A percentile compares a stretch with the other conserved stretches of the same genome.
Evolutionary conservation across 2,888 invertebrate species (phyloP).

Genomic region (Hesperia comma): DNA sequence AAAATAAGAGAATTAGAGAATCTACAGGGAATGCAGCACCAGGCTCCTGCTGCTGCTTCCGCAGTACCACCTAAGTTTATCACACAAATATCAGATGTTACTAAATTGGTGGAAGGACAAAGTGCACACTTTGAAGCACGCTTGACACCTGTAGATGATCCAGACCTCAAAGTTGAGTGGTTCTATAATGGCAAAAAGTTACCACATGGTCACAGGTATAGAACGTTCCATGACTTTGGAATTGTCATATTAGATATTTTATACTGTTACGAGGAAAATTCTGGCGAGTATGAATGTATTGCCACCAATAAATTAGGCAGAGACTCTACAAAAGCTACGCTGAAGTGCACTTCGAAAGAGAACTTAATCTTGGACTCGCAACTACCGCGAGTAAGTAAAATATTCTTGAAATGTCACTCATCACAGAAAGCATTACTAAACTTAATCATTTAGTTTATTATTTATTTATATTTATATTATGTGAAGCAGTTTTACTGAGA

Average conservation of each 20-base stretch:
- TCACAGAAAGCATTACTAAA: too few relatives aligned
- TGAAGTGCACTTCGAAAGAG: constrained; percentile 94
- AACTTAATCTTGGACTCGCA: constrained; percentile 96
- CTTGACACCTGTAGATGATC: constrained; percentile 96
- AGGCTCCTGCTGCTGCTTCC: constrained; percentile 86
- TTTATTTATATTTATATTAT: too few relatives aligned
- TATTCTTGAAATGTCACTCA: too few relatives aligned
- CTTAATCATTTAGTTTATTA: too few relatives aligned
- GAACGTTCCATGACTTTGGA: constrained; percentile 99
- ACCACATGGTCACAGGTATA: constrained; percentile 97
- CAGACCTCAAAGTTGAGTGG: constrained; percentile 97
- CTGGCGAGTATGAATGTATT: constrained; percentile 96
- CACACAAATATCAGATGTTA: constrained; percentile 93
- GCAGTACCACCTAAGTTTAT: constrained; percentile 95
- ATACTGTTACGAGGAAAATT: constrained; percentile 98
- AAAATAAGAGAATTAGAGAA: constrained; percentile 94
- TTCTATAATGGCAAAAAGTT: constrained; percentile 96
- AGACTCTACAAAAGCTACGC: constrained; percentile 92
- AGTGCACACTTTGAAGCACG: constrained; percentile 97
- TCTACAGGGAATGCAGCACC: constrained; percentile 86
- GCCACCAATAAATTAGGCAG: constrained; percentile 96
- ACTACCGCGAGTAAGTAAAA: constrained; percentile 89
- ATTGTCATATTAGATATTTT: constrained; percentile 97
- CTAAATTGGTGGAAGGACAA: constrained; percentile 96
- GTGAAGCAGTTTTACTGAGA: too few relatives aligned